Conservation (phyloP, 1,140 invertebrate genomes). For the Plectus sambesii region DNA sequence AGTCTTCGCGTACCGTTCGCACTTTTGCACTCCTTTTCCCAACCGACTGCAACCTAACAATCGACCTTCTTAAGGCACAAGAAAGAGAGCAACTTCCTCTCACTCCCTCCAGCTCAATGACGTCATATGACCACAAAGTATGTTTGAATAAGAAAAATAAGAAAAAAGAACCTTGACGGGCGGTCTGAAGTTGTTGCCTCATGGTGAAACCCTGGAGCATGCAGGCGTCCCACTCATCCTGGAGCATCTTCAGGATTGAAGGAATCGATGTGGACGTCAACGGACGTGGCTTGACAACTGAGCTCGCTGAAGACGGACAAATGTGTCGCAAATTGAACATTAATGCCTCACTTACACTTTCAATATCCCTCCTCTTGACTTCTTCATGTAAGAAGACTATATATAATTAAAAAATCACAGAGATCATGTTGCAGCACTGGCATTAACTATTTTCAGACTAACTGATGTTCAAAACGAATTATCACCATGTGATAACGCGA, state of each 20-base stretch:
- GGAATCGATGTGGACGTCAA: constrained; percentile 95
- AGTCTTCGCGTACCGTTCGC: no score
- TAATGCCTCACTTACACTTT: background rate
- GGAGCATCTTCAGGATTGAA: constrained; percentile 85
- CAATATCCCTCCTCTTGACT: constrained; percentile 58
- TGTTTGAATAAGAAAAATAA: no score
- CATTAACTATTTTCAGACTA: constrained; percentile 7
- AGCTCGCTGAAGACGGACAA: constrained; percentile 57
- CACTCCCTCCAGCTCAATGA: no score
- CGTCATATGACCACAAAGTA: no score
- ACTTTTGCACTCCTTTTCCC: constrained; percentile 88
- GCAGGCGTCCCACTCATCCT: constrained; percentile 97
- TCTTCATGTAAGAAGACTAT: constrained; percentile 2
- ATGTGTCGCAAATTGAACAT: constrained; percentile 16
- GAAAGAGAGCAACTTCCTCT: no score
- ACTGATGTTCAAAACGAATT: background rate
- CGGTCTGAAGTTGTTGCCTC: constrained; percentile 89
- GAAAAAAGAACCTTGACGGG: no score
- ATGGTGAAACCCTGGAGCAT: constrained; percentile 95
- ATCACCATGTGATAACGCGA: constrained; percentile 6
- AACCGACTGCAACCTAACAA: constrained; percentile 88
- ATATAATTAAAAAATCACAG: constrained; percentile 15
- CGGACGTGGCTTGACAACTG: constrained; percentile 85
- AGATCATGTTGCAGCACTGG: background rate
- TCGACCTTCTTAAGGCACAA: no score